Evolutionary conservation across 2,888 invertebrate species (phyloP), one percentile per base, ranked within the genome.

Genomic region (Caenorhabditis zanzibari): DNA sequence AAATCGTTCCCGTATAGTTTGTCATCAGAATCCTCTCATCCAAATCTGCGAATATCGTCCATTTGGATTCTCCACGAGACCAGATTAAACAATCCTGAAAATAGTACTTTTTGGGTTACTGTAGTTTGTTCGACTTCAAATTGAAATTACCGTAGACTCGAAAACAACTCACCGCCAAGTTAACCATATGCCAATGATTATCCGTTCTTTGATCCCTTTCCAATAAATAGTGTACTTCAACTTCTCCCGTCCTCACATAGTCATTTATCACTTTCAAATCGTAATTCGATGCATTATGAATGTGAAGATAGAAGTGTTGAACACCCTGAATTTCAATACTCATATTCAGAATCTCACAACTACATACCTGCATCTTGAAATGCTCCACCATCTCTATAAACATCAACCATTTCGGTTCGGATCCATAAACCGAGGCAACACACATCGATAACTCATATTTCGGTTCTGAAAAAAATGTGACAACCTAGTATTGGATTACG

Each of bases 311-410:
- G 28, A 72, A 79, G 19, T 79, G 71, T 54, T 61, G 47, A n/a
- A 54, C 71, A n/a, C 71, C 71, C 61, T 66, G 32, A 47, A 47
- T 9, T 6, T 16, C 9, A 7, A 32, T 32, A 14, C 10, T 47
- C 6, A 28, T 32, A 6, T 12, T 10, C 1, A 54, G 19, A 22
- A 69, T 19, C 24, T 41, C 12, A 41, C 0, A 2, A n/a, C n/a
- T 59, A 16, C 1, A 35, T 41, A 68, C 68, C 68, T 79, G 79
- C 32, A 79, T 47, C 44, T 79, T 79, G 19, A 52, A 79, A 24
- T 79, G 79, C n/a, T 79, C 79, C n/a, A 79, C 58, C 38, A 66
- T 56, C 32, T 79, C 79, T n/a, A 47, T 49, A 41, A 79, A 49
- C 28, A 56, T 6, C 35, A 79, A 38, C 79, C 79, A 79, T 56